Conservation (phyloP, 2,888 invertebrate species). For the Anaspis maculata region DNA sequence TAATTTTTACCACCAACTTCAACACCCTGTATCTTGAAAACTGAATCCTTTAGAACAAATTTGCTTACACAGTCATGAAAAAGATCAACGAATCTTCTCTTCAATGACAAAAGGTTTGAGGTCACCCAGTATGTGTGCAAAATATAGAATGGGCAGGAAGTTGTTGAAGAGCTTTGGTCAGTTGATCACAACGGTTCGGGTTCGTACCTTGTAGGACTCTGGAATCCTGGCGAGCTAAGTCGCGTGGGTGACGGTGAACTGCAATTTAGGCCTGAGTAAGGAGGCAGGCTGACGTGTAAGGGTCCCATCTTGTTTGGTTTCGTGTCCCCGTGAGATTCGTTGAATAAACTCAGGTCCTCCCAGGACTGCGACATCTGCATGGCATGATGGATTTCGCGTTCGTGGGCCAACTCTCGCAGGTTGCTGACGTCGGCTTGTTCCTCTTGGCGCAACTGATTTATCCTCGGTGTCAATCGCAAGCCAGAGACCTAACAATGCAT, state of each 20-base stretch:
- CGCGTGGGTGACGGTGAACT: slow-evolving; percentile 40
- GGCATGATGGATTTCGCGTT: slow-evolving; percentile 81
- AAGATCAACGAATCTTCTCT: too few species aligned
- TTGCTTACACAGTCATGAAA: too few species aligned
- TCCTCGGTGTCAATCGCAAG: slow-evolving; percentile 70
- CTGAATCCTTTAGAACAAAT: too few species aligned
- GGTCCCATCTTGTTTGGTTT: slow-evolving; percentile 37
- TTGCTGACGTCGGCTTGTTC: slow-evolving; percentile 77
- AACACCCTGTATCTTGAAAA: too few species aligned
- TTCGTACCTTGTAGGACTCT: slow-evolving; percentile 69
- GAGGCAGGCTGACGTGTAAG: slow-evolving; percentile 45
- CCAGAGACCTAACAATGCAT: slow-evolving; percentile 42
- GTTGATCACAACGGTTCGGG: too few species aligned
- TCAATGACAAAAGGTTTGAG: too few species aligned
- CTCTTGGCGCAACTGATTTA: slow-evolving; percentile 82
- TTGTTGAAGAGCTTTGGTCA: too few species aligned
- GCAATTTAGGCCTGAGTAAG: slow-evolving; percentile 32
- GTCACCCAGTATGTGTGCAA: too few species aligned
- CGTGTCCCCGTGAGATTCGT: slow-evolving; percentile 44
- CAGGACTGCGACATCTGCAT: slow-evolving; percentile 93
- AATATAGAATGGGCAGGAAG: too few species aligned
- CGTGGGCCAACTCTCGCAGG: slow-evolving; percentile 82
- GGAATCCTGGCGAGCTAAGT: slow-evolving; percentile 35
- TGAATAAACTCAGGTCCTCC: slow-evolving; percentile 78
- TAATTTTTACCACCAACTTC: too few species aligned